Conservation (phyloP, 2,888 invertebrate genomes). For the Eupithecia insigniata region DNA sequence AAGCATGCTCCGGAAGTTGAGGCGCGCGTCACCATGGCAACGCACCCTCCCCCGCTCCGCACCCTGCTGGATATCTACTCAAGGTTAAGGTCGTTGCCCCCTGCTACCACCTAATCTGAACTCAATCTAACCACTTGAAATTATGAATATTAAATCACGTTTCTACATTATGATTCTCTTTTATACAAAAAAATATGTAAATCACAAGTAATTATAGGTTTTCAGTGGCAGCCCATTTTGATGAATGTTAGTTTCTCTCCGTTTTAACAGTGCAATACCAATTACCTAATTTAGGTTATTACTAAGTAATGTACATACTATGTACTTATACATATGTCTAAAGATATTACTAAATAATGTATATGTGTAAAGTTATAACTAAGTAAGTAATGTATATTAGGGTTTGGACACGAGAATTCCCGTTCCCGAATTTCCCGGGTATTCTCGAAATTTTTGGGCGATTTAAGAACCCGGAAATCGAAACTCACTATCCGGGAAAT, state of each 20-base stretch:
- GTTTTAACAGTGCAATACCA: too few relatives aligned
- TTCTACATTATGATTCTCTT: neutral
- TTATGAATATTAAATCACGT: constrained; percentile 1
- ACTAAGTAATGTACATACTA: too few relatives aligned
- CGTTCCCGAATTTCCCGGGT: too few relatives aligned
- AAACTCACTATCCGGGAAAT: too few relatives aligned
- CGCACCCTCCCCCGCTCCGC: constrained; percentile 33
- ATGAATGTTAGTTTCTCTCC: neutral
- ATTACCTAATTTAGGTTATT: too few relatives aligned
- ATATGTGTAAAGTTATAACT: too few relatives aligned
- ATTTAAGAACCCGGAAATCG: too few relatives aligned
- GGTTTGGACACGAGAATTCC: too few relatives aligned
- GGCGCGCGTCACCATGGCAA: constrained; percentile 57
- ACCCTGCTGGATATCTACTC: constrained; percentile 40
- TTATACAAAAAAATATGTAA: neutral
- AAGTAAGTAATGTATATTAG: too few relatives aligned
- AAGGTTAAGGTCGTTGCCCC: constrained; percentile 69
- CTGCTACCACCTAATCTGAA: constrained; percentile 16
- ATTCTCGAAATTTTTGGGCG: too few relatives aligned
- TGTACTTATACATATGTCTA: too few relatives aligned
- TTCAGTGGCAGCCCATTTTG: neutral
- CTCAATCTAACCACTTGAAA: constrained; percentile 18
- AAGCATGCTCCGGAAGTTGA: constrained; percentile 56
- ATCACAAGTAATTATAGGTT: neutral
- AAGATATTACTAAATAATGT: too few relatives aligned